phyloP scores from a whole-genome alignment of 2,888 invertebrate genomes.

The Mesoligia furuncula region DNA sequence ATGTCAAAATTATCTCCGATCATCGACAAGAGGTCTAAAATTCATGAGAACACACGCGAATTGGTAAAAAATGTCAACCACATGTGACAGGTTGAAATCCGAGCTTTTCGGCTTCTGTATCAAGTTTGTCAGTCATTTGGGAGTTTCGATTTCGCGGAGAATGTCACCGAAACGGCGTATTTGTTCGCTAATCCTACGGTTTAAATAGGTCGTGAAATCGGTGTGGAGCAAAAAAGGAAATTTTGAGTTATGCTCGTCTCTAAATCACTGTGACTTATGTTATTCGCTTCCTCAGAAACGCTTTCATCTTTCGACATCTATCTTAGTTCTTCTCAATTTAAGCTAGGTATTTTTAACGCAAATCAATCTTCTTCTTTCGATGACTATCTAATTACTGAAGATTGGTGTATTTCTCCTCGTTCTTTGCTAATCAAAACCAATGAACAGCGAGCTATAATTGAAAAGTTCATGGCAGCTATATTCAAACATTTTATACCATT shows the following conservation, averaged over 20 bases:
- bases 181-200: conserved; percentile 73
- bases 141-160: conserved; percentile 74
- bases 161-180: conserved; percentile 82
- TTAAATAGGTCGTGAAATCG: conserved; percentile 84
- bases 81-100: conserved; percentile 81
- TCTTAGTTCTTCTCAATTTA: background rate
- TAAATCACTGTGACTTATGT: conserved; percentile 7
- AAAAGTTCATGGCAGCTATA: background rate
- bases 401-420: background rate
- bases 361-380: background rate
- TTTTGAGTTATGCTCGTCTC: conserved; percentile 52
- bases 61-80: conserved; percentile 72
- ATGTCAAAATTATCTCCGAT: conserved; percentile 65
- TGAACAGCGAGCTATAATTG: background rate
- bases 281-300: conserved; percentile 17
- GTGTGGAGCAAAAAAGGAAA: conserved; percentile 62
- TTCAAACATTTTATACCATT: background rate
- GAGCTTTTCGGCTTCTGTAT: conserved; percentile 78
- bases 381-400: background rate
- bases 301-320: background rate
- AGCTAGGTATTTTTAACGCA: background rate
- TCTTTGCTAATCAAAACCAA: background rate
- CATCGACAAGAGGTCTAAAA: conserved; percentile 65
- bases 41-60: conserved; percentile 77
- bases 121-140: conserved; percentile 74